These are phyloP conservation scores for Mythimna albipuncta DNA, from an alignment of 2,888 invertebrate genomes.

Conservation along the genomic window DNA sequence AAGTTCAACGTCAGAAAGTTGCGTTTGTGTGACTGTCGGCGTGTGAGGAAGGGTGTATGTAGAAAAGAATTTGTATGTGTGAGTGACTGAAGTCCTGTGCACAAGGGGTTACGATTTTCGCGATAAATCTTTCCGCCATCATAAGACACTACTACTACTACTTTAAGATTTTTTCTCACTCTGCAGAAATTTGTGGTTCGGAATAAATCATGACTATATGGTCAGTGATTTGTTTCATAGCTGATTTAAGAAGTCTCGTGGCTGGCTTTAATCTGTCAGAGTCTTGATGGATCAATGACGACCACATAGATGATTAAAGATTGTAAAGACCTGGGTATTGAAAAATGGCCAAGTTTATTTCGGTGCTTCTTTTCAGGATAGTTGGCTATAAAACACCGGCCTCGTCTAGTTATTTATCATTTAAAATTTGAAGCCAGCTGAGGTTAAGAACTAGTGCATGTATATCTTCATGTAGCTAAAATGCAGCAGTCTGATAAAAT, in stretches of 20 bases:
- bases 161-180: neutral
- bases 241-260: neutral
- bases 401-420: too few species aligned
- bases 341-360: too few species aligned
- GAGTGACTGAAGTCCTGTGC: conserved; percentile 73
- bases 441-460: too few species aligned
- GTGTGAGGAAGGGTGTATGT: conserved; percentile 62
- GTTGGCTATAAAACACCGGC: too few species aligned
- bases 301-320: too few species aligned
- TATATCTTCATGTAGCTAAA: too few species aligned
- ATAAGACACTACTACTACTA: neutral
- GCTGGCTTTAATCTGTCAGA: neutral
- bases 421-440: too few species aligned
- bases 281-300: neutral
- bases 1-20: conserved; percentile 67
- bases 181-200: neutral
- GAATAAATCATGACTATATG: neutral
- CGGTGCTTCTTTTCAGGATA: too few species aligned
- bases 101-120: conserved; percentile 67
- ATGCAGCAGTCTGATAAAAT: too few species aligned
- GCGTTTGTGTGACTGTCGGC: conserved; percentile 67
- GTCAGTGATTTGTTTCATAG: neutral
- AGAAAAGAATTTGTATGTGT: conserved; percentile 69
- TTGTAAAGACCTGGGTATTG: too few species aligned
- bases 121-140: conserved; percentile 48